A percentile compares a stretch with the other conserved stretches of the same genome.
Conservation (phyloP, 2,113 vertebrate species). For the Microcebus jonahi region DNA sequence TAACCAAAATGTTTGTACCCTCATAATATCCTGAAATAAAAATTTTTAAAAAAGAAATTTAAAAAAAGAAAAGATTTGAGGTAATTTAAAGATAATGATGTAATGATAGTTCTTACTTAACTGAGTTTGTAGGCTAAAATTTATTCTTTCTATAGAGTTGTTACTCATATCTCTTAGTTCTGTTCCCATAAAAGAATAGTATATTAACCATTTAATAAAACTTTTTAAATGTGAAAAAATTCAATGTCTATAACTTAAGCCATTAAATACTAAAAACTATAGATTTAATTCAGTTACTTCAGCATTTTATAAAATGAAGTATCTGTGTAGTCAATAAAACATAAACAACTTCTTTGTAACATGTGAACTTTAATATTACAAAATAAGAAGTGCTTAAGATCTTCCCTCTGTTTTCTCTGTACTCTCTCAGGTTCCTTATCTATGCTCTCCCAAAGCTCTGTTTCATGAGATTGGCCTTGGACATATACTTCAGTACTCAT, state of each 20-base stretch:
- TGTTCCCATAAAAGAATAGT: not conserved
- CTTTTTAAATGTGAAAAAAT: no score
- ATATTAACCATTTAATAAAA: not conserved
- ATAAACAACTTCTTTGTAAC: not conserved
- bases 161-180: not conserved
- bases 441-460: not conserved
- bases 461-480: not conserved
- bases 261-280: not conserved
- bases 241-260: not conserved
- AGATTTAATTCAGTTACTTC: not conserved
- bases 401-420: not conserved
- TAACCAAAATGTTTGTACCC: no score
- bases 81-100: not conserved
- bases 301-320: conserved; percentile 20
- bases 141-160: not conserved
- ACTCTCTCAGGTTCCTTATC: not conserved
- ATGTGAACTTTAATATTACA: not conserved
- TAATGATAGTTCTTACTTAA: not conserved
- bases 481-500: not conserved
- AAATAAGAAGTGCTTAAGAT: not conserved
- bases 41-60: not conserved
- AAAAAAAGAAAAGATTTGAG: not conserved
- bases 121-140: not conserved
- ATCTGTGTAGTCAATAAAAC: not conserved
- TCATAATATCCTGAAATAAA: no score